Base-by-base conservation (phyloP, 2,888 invertebrate species). In the Stegophylla sp. region DNA sequence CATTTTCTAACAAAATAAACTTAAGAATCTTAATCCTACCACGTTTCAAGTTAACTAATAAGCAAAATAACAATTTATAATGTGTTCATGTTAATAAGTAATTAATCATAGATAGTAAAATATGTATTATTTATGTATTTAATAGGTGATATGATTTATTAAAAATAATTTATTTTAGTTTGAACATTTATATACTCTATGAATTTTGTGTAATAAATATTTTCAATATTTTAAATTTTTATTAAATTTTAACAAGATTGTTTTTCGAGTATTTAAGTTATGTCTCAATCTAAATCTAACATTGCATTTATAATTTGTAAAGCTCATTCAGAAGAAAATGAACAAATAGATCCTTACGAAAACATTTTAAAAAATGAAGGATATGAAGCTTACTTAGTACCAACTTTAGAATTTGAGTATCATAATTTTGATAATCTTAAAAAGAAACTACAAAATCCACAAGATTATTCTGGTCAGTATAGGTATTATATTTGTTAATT, bases 331-430 rank as follows among this genome's bases (percentile, higher is more conserved):
- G 83, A 83, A 73, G 83, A 83, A 53, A 69, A 64, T 12, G 72
- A 75, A 53, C 48, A 63, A 23, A 63, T 82, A 51, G 84, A 84
- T 79, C 77, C 82, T 17, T 85, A 84, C 34, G 53, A 72, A 43
- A 71, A 82, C 23, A 72, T 79, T 64, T 67, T 85, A 26, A 82
- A 83, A 77, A 74, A 83, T 28, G 41, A 67, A 12, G 82, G 82
- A 59, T 82, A 84, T 43, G 20, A 63, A 5, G 75, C 83, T 13
- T 71, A 79, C 28, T 75, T 82, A 20, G 73, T 85, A n/a, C 83
- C 83, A 10, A 83, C 83, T 43, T 67, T 85, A 41, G 82, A 84
- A 67, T 85, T 85, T 82, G 76, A 83, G n/a, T 85, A 82, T 82
- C 82, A 83, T 67, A 84, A 85, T 64, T 75, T 84, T 28, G 83